phyloP scores from a whole-genome alignment of 2,888 invertebrate genomes.

The Epirrhoe alternata region DNA sequence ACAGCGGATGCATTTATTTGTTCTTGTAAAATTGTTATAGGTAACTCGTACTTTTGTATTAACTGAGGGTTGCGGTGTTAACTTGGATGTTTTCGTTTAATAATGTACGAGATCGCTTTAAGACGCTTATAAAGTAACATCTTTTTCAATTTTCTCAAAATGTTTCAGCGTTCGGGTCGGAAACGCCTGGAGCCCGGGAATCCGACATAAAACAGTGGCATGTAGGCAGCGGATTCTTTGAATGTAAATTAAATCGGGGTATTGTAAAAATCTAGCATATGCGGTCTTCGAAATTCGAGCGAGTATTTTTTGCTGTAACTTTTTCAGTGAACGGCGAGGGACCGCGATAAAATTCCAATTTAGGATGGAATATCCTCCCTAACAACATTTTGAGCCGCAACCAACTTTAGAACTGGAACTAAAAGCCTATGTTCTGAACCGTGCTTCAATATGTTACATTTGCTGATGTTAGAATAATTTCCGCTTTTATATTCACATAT shows the following conservation, averaged over 20 bases:
- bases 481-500: background rate
- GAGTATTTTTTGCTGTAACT: conserved; percentile 42
- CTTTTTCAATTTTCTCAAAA: conserved; percentile 25
- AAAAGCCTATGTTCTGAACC: conserved; percentile 29
- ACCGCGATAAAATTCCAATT: conserved; percentile 45
- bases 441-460: conserved; percentile 19
- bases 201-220: conserved; percentile 21
- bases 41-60: conserved; percentile 54
- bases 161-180: conserved; percentile 8
- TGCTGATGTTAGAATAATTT: conserved; percentile 17
- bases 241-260: conserved; percentile 41
- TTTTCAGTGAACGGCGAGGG: conserved; percentile 33
- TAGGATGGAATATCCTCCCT: conserved; percentile 36
- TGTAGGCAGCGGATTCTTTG: conserved; percentile 28
- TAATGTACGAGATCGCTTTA: conserved; percentile 34
- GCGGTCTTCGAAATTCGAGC: conserved; percentile 32
- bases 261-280: conserved; percentile 37
- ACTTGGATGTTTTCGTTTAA: conserved; percentile 39
- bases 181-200: conserved; percentile 8
- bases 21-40: conserved; percentile 74
- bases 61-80: conserved; percentile 45
- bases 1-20: conserved; percentile 73
- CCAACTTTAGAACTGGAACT: conserved; percentile 33
- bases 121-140: conserved; percentile 10
- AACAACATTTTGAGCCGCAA: conserved; percentile 38